A percentile compares a stretch with the other conserved stretches of the same genome.
phyloP scores from a whole-genome alignment of 2,888 invertebrate species.

The Cistogaster globosa region DNA sequence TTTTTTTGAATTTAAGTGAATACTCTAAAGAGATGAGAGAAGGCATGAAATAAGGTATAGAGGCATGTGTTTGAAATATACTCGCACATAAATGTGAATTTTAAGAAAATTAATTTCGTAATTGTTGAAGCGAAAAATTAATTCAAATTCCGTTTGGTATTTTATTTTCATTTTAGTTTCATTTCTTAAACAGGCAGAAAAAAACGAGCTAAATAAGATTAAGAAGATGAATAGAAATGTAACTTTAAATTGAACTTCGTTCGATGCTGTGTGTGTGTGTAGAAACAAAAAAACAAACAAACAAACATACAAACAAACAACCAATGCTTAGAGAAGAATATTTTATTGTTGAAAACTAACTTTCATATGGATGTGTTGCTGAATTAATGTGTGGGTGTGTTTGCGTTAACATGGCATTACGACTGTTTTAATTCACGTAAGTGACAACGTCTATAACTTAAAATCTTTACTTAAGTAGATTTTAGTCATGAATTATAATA shows the following conservation, averaged over 20 bases:
- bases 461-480: background rate
- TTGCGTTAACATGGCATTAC: background rate
- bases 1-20: background rate
- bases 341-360: too few relatives aligned
- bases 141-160: constrained; percentile 48
- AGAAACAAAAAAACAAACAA: too few relatives aligned
- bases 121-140: constrained; percentile 65
- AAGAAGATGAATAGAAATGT: background rate
- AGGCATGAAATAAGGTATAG: too few relatives aligned
- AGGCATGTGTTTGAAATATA: background rate
- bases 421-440: too few relatives aligned
- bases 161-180: constrained; percentile 23
- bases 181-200: constrained; percentile 19
- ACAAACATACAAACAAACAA: too few relatives aligned
- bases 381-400: background rate
- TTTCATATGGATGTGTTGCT: background rate
- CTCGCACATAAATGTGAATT: background rate
- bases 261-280: too few relatives aligned
- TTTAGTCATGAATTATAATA: background rate
- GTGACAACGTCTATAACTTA: background rate
- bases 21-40: background rate
- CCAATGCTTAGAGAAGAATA: too few relatives aligned
- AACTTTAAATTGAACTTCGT: background rate
- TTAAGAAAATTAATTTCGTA: constrained; percentile 30
- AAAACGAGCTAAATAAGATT: background rate